A percentile compares a stretch with the other conserved stretches of the same genome.
Conservation (phyloP, 2,888 invertebrate genomes). For the Melitaea athalia region DNA sequence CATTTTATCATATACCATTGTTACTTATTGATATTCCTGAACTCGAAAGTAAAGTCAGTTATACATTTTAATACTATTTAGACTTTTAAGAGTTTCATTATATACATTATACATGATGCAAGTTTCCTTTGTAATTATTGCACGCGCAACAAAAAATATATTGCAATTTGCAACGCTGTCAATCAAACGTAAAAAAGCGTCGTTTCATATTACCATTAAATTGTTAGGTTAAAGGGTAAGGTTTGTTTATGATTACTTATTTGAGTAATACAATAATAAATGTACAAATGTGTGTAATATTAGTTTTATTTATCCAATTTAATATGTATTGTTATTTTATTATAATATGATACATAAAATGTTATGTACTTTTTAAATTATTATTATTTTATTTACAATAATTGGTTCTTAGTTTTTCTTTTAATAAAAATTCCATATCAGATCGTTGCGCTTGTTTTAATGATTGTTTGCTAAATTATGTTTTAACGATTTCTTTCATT, state of each 20-base stretch:
- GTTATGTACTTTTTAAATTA: not conserved
- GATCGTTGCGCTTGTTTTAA: not conserved
- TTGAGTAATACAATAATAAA: conserved; percentile 12
- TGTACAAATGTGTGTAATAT: not conserved
- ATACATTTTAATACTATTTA: conserved; percentile 18
- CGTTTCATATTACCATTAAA: not conserved
- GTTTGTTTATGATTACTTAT: conserved; percentile 9
- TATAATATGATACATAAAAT: too few relatives aligned
- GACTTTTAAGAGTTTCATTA: conserved; percentile 20
- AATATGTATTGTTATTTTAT: not conserved
- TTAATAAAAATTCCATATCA: not conserved
- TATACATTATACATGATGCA: conserved; percentile 21
- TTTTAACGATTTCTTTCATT: too few relatives aligned
- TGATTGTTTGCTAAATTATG: too few relatives aligned
- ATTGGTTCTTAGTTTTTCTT: not conserved
- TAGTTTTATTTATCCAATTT: conserved; percentile 1
- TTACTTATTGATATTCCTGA: not conserved
- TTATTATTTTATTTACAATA: not conserved
- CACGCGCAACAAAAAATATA: not conserved
- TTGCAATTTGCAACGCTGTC: conserved; percentile 7
- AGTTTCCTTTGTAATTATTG: conserved; percentile 22
- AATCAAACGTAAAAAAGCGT: conserved; percentile 15
- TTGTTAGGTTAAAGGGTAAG: conserved; percentile 22
- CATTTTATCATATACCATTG: not conserved
- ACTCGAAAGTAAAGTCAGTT: not conserved